Conservation (phyloP, 2,888 invertebrate genomes). For the Acanthococcus lagerstroemiae region DNA sequence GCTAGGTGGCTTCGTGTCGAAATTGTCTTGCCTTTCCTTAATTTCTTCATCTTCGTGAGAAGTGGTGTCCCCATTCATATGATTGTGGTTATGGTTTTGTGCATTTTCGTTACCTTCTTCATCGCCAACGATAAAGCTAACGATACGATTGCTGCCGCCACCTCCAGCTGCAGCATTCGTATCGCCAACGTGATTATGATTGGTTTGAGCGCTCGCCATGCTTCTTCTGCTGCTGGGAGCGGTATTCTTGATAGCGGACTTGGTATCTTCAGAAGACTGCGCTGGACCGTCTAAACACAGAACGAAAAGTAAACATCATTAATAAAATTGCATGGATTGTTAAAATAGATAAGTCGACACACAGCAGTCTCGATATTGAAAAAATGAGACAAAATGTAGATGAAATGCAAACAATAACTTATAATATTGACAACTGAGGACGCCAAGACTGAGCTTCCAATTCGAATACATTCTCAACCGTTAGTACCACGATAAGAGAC, state of each 20-base stretch:
- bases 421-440: too few relatives aligned
- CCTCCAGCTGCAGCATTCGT: neutral
- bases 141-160: conserved; percentile 14
- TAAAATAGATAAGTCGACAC: too few relatives aligned
- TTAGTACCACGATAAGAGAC: too few relatives aligned
- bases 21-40: conserved; percentile 20
- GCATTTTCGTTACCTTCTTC: conserved; percentile 31
- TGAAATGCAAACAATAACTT: neutral
- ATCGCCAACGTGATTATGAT: conserved; percentile 12
- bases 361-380: too few relatives aligned
- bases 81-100: conserved; percentile 13
- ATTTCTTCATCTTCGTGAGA: conserved; percentile 5
- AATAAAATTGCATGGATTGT: too few relatives aligned
- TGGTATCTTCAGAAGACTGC: conserved; percentile 10
- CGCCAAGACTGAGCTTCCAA: too few relatives aligned
- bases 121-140: conserved; percentile 33
- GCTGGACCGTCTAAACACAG: conserved; percentile 1
- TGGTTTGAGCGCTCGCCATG: conserved; percentile 16
- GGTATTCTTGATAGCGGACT: neutral
- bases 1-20: conserved; percentile 19
- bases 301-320: neutral
- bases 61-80: conserved; percentile 23
- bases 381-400: neutral
- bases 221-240: neutral
- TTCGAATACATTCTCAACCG: too few relatives aligned